These are phyloP conservation scores for Isaurus tuberculatus DNA, from an alignment of 92 coral and sea anemone genomes.

Conservation along the genomic window DNA sequence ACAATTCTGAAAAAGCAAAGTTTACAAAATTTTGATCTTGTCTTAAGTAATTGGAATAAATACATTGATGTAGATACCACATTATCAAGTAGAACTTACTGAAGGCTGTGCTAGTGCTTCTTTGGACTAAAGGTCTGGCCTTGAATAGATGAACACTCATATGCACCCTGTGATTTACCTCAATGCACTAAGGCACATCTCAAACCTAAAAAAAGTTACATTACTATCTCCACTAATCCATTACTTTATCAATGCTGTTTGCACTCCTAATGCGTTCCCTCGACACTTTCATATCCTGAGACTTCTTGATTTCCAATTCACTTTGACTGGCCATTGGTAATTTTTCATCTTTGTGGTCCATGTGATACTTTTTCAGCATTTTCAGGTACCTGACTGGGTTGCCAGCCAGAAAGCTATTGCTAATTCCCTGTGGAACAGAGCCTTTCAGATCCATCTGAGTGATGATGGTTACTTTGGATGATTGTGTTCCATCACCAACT, in stretches of 20 bases:
- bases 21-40: no score
- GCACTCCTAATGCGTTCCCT: conserved; percentile 37
- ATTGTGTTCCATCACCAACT: conserved; percentile 84
- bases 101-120: background rate
- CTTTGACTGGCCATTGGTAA: conserved; percentile 24
- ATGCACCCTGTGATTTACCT: background rate
- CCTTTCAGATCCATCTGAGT: conserved; percentile 92
- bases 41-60: no score
- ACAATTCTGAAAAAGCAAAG: no score
- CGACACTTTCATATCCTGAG: conserved; percentile 34
- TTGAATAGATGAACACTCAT: background rate
- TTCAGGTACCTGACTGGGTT: conserved; percentile 86
- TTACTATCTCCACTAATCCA: conserved; percentile 12
- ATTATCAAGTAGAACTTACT: no score
- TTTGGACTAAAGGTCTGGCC: background rate
- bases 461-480: conserved; percentile 88
- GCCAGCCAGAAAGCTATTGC: conserved; percentile 84
- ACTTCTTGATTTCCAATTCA: conserved; percentile 26
- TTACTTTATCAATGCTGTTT: conserved; percentile 38
- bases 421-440: conserved; percentile 83
- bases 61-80: no score
- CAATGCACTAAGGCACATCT: background rate
- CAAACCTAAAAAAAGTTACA: background rate
- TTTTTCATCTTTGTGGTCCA: conserved; percentile 68
- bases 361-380: conserved; percentile 82